phyloP scores from a whole-genome alignment of 1,140 invertebrate species.

The Aleiodes sp. region DNA sequence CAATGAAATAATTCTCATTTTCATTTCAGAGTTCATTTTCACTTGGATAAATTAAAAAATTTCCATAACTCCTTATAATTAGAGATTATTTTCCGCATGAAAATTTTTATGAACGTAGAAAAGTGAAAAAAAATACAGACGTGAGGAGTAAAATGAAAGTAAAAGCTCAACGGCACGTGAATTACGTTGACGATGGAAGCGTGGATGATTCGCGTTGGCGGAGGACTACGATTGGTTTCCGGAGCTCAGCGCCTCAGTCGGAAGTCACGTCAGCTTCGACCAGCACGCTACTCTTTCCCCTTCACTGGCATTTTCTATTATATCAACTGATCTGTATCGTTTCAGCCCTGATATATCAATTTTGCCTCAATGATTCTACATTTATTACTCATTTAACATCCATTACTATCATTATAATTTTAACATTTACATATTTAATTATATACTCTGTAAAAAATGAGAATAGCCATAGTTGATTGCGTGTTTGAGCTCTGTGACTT shows the following conservation, averaged over 20 bases:
- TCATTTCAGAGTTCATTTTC: no score
- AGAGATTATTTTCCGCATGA: no score
- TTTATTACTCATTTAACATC: background rate
- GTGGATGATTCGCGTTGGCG: constrained; percentile 50
- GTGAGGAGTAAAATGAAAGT: background rate
- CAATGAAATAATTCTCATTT: no score
- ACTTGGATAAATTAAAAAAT: no score
- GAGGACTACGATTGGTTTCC: constrained; percentile 53
- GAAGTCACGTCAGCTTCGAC: constrained; percentile 50
- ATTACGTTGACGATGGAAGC: constrained; percentile 46
- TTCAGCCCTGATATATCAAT: background rate
- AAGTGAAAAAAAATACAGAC: no score
- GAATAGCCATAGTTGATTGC: no score
- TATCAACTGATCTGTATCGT: constrained; percentile 6
- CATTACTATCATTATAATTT: background rate
- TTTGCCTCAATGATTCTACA: background rate
- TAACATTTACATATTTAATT: no score
- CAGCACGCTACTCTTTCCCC: constrained; percentile 40
- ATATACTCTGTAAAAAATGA: no score
- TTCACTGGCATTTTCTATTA: constrained; percentile 3
- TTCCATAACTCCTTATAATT: no score
- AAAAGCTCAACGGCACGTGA: constrained; percentile 32
- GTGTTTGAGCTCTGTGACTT: no score
- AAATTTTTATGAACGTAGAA: no score
- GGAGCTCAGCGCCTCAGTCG: constrained; percentile 48